Evolutionary conservation across 2,888 invertebrate species (phyloP).

Genomic region (Bugulina stolonifera): DNA sequence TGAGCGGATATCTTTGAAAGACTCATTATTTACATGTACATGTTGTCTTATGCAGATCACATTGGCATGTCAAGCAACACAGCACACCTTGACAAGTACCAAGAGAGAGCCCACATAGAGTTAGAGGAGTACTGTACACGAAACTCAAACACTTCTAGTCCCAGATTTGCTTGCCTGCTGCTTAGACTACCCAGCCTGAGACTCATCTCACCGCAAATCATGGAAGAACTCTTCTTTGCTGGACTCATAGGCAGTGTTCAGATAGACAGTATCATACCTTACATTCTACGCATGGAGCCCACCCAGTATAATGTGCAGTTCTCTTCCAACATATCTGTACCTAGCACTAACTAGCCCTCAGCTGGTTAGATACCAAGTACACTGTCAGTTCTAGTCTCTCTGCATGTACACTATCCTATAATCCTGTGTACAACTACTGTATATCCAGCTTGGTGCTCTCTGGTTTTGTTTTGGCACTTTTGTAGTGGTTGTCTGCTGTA

Average conservation of each 20-base stretch:
- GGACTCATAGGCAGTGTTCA: conserved; percentile 86
- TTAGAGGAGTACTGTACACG: conserved; percentile 50
- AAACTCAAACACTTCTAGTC: conserved; percentile 65
- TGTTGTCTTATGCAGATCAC: conserved; percentile 58
- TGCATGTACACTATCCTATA: no score
- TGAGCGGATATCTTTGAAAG: no score
- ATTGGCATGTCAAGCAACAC: conserved; percentile 55
- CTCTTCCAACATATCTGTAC: background rate
- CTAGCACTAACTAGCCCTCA: no score
- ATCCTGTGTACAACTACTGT: no score
- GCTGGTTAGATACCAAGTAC: no score
- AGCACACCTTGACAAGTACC: conserved; percentile 60
- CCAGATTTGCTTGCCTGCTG: conserved; percentile 87
- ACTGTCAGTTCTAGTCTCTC: no score
- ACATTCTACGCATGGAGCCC: conserved; percentile 66
- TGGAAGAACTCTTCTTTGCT: conserved; percentile 90
- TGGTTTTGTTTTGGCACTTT: no score
- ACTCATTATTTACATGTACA: no score
- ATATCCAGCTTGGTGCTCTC: no score
- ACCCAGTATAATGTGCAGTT: conserved; percentile 47
- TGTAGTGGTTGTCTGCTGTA: no score
- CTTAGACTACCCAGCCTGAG: conserved; percentile 52
- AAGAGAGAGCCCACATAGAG: conserved; percentile 62
- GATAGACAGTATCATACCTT: conserved; percentile 90
- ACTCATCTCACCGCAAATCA: conserved; percentile 66